Evolutionary conservation across 2,113 vertebrate genomes (phyloP).

Genomic region (Apistogramma diplotaenia): DNA sequence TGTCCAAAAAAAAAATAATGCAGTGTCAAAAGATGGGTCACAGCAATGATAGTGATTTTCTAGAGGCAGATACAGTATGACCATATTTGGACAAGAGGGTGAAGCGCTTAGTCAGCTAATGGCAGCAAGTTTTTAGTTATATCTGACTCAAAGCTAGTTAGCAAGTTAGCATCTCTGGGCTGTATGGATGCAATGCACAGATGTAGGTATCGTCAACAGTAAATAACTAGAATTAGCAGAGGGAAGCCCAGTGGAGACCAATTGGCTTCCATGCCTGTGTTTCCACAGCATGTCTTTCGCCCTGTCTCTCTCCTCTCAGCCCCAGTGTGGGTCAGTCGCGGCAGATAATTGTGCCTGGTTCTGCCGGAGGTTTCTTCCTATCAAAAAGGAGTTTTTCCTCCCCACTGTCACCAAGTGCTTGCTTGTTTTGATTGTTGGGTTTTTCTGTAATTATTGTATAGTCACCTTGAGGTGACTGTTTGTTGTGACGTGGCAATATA

Average conservation of each 20-base stretch:
- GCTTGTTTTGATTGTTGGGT: too few species aligned
- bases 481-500: too few species aligned
- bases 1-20: background rate
- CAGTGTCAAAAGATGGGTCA: background rate
- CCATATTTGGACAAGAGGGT: background rate
- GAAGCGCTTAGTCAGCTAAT: background rate
- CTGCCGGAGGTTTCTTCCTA: too few species aligned
- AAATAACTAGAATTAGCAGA: background rate
- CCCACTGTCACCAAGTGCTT: too few species aligned
- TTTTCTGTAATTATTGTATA: too few species aligned
- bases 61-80: background rate
- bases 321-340: too few species aligned
- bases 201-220: background rate
- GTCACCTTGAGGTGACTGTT: too few species aligned
- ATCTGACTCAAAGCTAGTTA: background rate
- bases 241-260: too few species aligned
- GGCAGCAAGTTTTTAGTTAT: background rate
- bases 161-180: background rate
- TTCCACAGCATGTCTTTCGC: too few species aligned
- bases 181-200: background rate
- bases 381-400: too few species aligned
- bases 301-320: too few species aligned
- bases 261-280: background rate
- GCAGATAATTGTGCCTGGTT: too few species aligned
- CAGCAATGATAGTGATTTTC: background rate